Conservation (phyloP, 2,888 invertebrate genomes). For the Augiades crinisus region DNA sequence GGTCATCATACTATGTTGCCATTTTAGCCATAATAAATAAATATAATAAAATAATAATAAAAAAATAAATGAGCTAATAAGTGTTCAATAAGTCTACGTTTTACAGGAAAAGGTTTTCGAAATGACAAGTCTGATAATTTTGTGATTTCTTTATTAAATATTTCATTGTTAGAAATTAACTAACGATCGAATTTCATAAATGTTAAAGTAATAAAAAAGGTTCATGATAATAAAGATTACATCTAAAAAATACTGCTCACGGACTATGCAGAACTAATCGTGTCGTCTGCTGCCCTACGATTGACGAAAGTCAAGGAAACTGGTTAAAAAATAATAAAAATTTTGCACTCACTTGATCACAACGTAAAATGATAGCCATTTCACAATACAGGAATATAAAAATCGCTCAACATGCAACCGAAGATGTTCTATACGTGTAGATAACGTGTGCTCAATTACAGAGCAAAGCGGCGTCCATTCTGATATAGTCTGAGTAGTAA, state of each 20-base stretch:
- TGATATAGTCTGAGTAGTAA: too few relatives aligned
- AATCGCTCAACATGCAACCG: conserved; percentile 28
- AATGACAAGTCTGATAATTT: conserved; percentile 54
- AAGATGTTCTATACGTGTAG: too few relatives aligned
- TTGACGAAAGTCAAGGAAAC: conserved; percentile 64
- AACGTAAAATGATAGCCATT: conserved; percentile 78
- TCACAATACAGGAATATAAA: conserved; percentile 73
- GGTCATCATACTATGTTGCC: too few relatives aligned
- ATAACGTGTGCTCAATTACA: too few relatives aligned
- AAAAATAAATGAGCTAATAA: too few relatives aligned
- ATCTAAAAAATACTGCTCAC: conserved; percentile 80
- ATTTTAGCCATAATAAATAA: too few relatives aligned
- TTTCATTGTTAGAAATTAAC: conserved; percentile 81
- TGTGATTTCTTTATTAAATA: conserved; percentile 81
- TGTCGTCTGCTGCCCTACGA: conserved; percentile 65
- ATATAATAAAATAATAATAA: too few relatives aligned
- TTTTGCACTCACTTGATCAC: conserved; percentile 80
- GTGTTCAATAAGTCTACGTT: too few relatives aligned
- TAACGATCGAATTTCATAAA: conserved; percentile 78
- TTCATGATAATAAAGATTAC: conserved; percentile 73
- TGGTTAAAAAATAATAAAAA: conserved; percentile 64
- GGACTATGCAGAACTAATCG: conserved; percentile 74
- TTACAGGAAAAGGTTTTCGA: not conserved
- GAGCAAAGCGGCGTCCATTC: too few relatives aligned
- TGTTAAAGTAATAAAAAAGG: conserved; percentile 71